Conservation (phyloP, 2,797 vertebrate genomes). For the Neopelma chrysocephalum region DNA sequence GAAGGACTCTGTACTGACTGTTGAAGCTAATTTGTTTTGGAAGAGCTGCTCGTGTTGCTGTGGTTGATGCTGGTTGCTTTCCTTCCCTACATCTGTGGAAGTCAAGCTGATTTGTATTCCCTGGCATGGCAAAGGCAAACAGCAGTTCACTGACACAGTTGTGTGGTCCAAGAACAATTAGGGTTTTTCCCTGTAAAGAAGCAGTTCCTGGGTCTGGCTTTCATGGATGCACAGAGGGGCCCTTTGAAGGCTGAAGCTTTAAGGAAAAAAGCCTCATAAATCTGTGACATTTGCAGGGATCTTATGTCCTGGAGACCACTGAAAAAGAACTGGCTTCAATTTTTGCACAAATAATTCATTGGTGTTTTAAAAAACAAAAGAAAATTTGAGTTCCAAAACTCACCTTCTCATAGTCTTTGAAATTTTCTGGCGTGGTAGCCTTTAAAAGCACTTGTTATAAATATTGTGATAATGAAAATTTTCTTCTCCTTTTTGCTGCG, state of each 20-base stretch:
- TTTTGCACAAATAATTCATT: not conserved
- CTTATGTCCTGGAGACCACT: not conserved
- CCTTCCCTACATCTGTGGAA: not conserved
- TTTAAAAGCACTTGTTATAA: not conserved
- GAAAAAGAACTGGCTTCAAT: not conserved
- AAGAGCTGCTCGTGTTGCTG: not conserved
- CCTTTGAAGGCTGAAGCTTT: not conserved
- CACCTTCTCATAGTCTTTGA: not conserved
- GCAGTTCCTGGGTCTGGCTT: not conserved
- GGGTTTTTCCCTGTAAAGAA: not conserved
- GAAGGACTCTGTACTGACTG: slow-evolving; percentile 15
- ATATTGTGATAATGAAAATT: not conserved
- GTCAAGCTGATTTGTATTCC: slow-evolving; percentile 21
- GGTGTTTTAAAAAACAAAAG: not conserved
- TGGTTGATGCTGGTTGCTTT: not conserved
- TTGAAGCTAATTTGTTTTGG: slow-evolving; percentile 20
- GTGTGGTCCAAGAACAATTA: not conserved
- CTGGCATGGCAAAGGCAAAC: not conserved
- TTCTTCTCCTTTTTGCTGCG: not conserved
- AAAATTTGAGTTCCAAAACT: not conserved
- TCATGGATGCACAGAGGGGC: not conserved
- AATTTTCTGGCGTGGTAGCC: not conserved
- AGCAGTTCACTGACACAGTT: slow-evolving; percentile 18
- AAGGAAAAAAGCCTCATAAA: not conserved
- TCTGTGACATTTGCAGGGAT: not conserved